Evolutionary conservation across 2,888 invertebrate species (phyloP).

Genomic region (Drosophila flavopinicola): DNA sequence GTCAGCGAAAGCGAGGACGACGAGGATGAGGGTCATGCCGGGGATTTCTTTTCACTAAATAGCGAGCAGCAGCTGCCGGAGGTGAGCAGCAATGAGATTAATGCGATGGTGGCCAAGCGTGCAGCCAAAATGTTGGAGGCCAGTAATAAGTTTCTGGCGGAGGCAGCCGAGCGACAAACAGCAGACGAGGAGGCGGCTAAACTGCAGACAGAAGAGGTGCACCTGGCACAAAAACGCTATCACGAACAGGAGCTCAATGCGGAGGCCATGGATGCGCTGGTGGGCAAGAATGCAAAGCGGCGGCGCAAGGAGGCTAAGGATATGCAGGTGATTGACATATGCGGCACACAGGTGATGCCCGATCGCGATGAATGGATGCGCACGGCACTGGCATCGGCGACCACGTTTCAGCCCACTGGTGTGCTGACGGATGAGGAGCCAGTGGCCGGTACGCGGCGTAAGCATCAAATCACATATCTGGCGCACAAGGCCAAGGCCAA

Average conservation of each 20-base stretch:
- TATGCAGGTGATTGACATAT: constrained; percentile 92
- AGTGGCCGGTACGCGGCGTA: constrained; percentile 89
- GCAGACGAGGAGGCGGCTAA: constrained; percentile 29
- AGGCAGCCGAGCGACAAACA: constrained; percentile 24
- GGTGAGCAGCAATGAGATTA: constrained; percentile 85
- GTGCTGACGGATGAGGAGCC: constrained; percentile 84
- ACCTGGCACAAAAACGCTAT: constrained; percentile 64
- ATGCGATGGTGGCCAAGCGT: constrained; percentile 81
- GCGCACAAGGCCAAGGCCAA: constrained; percentile 97
- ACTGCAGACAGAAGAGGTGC: constrained; percentile 45
- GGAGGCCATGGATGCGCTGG: constrained; percentile 87
- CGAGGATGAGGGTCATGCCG: constrained; percentile 82
- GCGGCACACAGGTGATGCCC: constrained; percentile 91
- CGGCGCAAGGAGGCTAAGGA: constrained; percentile 84
- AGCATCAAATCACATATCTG: constrained; percentile 98
- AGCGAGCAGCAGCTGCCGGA: constrained; percentile 84
- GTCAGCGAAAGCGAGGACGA: constrained; percentile 85
- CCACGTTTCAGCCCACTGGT: constrained; percentile 84
- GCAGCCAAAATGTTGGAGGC: constrained; percentile 81
- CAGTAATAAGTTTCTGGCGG: constrained; percentile 64
- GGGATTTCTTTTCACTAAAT: constrained; percentile 84
- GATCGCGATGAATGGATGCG: constrained; percentile 93
- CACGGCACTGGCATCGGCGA: constrained; percentile 91
- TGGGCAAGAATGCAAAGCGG: constrained; percentile 88
- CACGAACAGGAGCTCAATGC: constrained; percentile 64